These are phyloP conservation scores for Protophormia terraenovae DNA, from an alignment of 2,888 invertebrate species.

Conservation along the genomic window DNA sequence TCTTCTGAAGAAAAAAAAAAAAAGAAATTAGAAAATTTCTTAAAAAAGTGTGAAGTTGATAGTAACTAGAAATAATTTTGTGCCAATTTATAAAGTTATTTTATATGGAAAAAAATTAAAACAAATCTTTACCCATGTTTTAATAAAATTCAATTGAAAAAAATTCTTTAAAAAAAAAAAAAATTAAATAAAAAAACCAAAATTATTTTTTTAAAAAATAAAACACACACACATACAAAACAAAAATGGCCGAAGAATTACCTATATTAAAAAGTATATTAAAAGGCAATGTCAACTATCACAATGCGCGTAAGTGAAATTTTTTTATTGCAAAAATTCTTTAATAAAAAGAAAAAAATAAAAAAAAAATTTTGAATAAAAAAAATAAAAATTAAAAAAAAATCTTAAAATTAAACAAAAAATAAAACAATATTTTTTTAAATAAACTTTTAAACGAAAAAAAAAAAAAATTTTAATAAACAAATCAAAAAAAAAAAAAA, in stretches of 20 bases:
- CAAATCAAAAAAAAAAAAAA: too few relatives aligned
- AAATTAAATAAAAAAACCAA: too few relatives aligned
- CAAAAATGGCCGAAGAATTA: constrained; percentile 92
- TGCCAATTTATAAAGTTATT: constrained; percentile 63
- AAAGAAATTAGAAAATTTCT: too few relatives aligned
- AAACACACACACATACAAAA: neutral
- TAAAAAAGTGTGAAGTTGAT: too few relatives aligned
- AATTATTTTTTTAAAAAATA: constrained; percentile 20
- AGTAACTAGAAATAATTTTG: constrained; percentile 46
- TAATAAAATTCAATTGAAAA: constrained; percentile 28
- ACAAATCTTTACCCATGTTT: constrained; percentile 32
- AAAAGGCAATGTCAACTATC: constrained; percentile 94
- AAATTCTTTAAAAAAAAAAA: neutral
- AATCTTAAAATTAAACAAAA: neutral
- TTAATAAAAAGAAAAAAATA: neutral
- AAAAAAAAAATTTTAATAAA: neutral
- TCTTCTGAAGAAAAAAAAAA: too few relatives aligned
- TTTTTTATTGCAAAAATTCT: neutral
- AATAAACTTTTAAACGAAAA: neutral
- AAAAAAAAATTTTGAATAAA: neutral
- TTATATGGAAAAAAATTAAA: neutral
- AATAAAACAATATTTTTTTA: neutral
- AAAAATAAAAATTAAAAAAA: neutral
- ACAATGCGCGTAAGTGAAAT: constrained; percentile 96
- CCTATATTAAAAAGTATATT: constrained; percentile 95